Evolutionary conservation across 1,140 invertebrate species (phyloP), one percentile per base, ranked within the genome.

Genomic region (Agrilus planipennis): DNA sequence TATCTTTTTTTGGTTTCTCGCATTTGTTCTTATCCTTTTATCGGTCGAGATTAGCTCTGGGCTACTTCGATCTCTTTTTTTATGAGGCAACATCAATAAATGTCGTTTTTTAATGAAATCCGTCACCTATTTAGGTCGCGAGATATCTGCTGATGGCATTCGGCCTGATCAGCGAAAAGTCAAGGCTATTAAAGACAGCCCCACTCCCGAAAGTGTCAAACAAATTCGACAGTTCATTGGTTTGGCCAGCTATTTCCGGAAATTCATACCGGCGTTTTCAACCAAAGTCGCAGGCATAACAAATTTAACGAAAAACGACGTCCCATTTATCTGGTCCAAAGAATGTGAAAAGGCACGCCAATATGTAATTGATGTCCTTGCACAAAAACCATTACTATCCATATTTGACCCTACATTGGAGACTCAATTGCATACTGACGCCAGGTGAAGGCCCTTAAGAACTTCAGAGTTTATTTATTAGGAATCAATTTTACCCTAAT

Each of bases 391-490:
- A 10, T 18, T 45, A 4, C 18, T 41, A 41, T 6, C 6, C 11
- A 28, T 39, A 10, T 43, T 38, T 27, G 34, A 56, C 41, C 41
- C 42, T 5, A 15, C 36, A 2, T 34, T 34, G 14, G 37, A 35
- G 31, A 55, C 52, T 0, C 51, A 59, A 34, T 30, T 56, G 1
- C 53, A 53, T 15, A 61, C 56, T 1, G 63, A 64, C n/a, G n/a
- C n/a, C n/a, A n/a, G 12, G 12, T 34, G 0, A 55, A 64, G 44
- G 55, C 55, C 2, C 21, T 65, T 1, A 57, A 62, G 35, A 61
- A 62, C 32, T 63, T 65, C 43, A 16, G 57, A 16, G 16, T 46
- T n/a, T 68, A 69, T 34, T 36, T 69, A 0, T 41, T 57, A 18
- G 64, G 54, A 4, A 60, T 56, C 15, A 7, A 53, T 17, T 59